Conservation (phyloP, 2,888 invertebrate genomes). For the Apoderus coryli region DNA sequence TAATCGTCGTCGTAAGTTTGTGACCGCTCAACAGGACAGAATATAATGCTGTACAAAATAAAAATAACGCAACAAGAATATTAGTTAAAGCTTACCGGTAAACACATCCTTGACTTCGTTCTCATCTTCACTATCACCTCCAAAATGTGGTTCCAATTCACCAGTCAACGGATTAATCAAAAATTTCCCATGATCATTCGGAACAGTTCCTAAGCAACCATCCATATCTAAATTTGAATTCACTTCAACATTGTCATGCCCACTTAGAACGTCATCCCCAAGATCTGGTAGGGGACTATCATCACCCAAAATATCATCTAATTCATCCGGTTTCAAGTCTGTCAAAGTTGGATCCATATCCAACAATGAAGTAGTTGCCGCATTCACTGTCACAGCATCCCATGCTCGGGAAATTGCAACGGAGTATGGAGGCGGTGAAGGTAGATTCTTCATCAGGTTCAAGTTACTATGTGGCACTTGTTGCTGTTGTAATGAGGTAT, state of each 20-base stretch:
- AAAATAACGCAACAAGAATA: no score
- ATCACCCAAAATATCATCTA: conserved; percentile 49
- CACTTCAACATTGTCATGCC: conserved; percentile 7
- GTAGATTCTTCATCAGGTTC: conserved; percentile 14
- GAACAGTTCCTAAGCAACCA: not conserved
- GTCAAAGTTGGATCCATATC: conserved; percentile 31
- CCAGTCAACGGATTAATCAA: conserved; percentile 84
- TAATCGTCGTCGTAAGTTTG: no score
- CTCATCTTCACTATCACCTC: conserved; percentile 39
- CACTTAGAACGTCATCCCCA: conserved; percentile 32
- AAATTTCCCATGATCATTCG: conserved; percentile 53
- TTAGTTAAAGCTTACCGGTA: conserved; percentile 20
- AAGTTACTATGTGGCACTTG: no score
- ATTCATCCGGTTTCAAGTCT: conserved; percentile 36
- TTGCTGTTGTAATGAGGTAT: no score
- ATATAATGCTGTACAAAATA: no score
- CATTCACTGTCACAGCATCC: conserved; percentile 20
- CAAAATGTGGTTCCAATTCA: conserved; percentile 65
- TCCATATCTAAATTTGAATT: not conserved
- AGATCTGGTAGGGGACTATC: conserved; percentile 36
- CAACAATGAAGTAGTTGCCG: conserved; percentile 21
- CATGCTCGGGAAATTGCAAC: conserved; percentile 23
- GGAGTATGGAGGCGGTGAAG: conserved; percentile 24
- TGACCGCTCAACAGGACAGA: no score
- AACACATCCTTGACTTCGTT: conserved; percentile 30